Base-by-base conservation (phyloP, 2,888 invertebrate species). In the Tenthredo mesomela region DNA sequence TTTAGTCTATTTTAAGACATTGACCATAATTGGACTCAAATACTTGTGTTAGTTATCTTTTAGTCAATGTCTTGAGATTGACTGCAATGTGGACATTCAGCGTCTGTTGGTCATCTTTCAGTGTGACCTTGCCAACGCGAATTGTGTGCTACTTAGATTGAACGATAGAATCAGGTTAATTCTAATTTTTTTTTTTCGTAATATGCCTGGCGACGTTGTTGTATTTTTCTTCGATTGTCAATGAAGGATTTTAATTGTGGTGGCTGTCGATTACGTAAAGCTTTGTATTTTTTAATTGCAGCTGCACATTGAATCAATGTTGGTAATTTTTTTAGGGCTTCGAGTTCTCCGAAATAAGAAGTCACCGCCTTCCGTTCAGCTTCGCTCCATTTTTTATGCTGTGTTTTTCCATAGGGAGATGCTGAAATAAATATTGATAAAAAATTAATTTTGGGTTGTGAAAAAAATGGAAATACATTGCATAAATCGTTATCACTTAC, bases 201-300 rank as follows among this genome's bases (percentile, higher is more conserved):
- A 61, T 61, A 61, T 61, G 61, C 61, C 61, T 25, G 25, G 25
- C 61, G 61, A 61, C 61, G 61, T 4, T 61, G 61, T 3, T 61
- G 61, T 4, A 61, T 10, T 70, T 43, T 73, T 15, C 73, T 29
- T 43, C n/a, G 73, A 43, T 73, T 73, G 21, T 73, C 73, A 4
- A 73, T 73, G 33, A 18, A 73, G 10, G 73, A 33, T 73, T 43
- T 73, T 0, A 73, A 73, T 43, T 73, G 73, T 43, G 43, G 40
- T 43, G 73, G 73, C n/a, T 37, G 40, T 4, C 73, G 37, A 21
- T 43, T 73, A 33, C 43, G 73, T 21, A 73, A 37, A 21, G 43
- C 73, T 43, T 73, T 73, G n/a, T 73, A 73, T 43, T 73, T 73
- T 12, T 18, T 9, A 73, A 73, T 73, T 18, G 73, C 73, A 43